Evolutionary conservation across 2,888 invertebrate genomes (phyloP), one percentile per base, ranked within the genome.

Genomic region (Mimas tiliae): DNA sequence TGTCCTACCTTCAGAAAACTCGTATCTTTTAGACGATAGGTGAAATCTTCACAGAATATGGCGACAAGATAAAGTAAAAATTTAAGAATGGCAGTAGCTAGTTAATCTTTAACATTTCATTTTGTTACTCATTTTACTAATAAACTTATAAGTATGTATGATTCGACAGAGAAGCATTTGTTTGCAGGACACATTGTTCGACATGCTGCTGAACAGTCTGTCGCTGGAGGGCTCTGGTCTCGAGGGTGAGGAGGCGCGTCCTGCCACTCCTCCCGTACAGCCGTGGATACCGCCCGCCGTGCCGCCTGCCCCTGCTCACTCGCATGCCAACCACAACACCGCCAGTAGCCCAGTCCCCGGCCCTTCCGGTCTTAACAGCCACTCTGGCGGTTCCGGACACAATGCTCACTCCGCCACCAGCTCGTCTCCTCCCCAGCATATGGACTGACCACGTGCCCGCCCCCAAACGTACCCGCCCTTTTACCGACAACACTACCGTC

Each of bases 181-280:
- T 38, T 65, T 64, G 1, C 84, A 93, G 93, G 93, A 92, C 73
- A 88, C 90, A 19, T 79, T 93, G 42, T 92, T 93, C 82, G 91
- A 93, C 77, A 90, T 93, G 84, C 79, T 93, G 42, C 80, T 93
- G 62, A 89, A 87, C 81, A 90, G 88, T 68, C 77, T 93, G 64
- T 83, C 90, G 1, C 74, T 91, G 53, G 91, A 91, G 50, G 79
- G 83, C n/a, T n/a, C n/a, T n/a, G n/a, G n/a, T n/a, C n/a, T n/a
- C 62, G 64, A 69, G 34, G 72, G 72, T 58, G 75, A 72, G 53
- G 77, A 78, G 63, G 70, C 79, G 68, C 82, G 82, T 12, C 79
- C 85, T 27, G 69, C 75, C 71, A 84, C 88, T 48, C 88, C 86
- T 38, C 90, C 90, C 77, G 85, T 86, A 74, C 89, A 88, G 79